A percentile compares a stretch with the other conserved stretches of the same genome.
Conservation (phyloP, 2,113 vertebrate genomes). For the Poicephalus meyeri region DNA sequence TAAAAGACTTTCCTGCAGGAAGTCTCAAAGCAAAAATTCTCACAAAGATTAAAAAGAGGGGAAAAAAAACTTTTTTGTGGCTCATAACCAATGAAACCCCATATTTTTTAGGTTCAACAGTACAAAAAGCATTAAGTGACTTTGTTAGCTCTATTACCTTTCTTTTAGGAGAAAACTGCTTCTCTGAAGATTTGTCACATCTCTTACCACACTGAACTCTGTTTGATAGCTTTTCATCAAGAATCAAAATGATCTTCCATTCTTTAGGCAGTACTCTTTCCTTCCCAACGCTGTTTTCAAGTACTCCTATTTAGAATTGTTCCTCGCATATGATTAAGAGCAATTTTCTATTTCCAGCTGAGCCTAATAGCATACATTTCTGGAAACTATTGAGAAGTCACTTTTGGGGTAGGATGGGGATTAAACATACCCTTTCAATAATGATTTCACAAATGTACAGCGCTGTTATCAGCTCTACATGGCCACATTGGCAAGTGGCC, state of each 20-base stretch:
- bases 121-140: constrained; percentile 27
- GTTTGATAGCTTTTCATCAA: constrained; percentile 1
- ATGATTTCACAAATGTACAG: background rate
- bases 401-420: background rate
- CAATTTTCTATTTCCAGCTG: background rate
- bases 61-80: background rate
- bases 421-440: background rate
- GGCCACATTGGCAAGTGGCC: background rate
- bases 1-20: constrained; percentile 44
- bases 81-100: background rate
- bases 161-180: constrained; percentile 22
- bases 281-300: constrained; percentile 22
- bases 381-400: constrained; percentile 2
- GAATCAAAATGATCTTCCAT: background rate
- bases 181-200: constrained; percentile 14
- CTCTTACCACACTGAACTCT: background rate
- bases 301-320: constrained; percentile 32
- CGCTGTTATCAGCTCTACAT: background rate
- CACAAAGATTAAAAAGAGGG: background rate
- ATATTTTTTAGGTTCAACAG: background rate
- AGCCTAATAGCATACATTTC: background rate
- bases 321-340: constrained; percentile 32
- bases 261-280: background rate
- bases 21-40: constrained; percentile 41
- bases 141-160: background rate